Evolutionary conservation across 2,888 invertebrate genomes (phyloP).

Genomic region (Tuberolachnus salignus): DNA sequence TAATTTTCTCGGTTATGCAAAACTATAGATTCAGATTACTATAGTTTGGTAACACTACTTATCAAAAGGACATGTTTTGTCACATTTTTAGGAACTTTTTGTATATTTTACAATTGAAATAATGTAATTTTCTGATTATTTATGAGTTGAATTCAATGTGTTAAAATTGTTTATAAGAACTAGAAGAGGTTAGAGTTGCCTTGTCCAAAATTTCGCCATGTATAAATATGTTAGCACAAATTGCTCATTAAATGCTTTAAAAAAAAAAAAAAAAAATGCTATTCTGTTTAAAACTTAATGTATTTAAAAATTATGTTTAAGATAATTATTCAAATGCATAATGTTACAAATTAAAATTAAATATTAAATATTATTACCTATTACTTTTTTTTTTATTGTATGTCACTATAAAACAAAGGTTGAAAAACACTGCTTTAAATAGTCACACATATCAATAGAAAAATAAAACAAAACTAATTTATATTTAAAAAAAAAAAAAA

Average conservation of each 20-base stretch:
- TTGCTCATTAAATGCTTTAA: constrained; percentile 30
- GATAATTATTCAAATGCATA: constrained; percentile 6
- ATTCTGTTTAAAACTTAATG: neutral
- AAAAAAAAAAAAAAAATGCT: no score
- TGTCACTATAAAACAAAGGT: neutral
- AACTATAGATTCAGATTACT: constrained; percentile 57
- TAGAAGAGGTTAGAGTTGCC: constrained; percentile 9
- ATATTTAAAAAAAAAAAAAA: no score
- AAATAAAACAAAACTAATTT: no score
- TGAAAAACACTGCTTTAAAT: no score
- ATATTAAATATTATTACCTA: constrained; percentile 3
- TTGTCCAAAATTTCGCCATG: neutral
- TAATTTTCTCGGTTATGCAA: constrained; percentile 56
- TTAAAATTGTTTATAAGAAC: constrained; percentile 8
- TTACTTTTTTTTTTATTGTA: constrained; percentile 5
- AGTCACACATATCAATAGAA: no score
- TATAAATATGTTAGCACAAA: constrained; percentile 1
- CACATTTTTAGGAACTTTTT: constrained; percentile 53
- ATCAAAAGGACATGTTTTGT: constrained; percentile 58
- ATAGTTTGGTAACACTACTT: constrained; percentile 58
- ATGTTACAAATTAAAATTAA: neutral
- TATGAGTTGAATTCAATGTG: constrained; percentile 17
- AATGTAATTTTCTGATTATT: constrained; percentile 9
- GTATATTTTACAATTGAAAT: constrained; percentile 41
- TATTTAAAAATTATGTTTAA: neutral